Evolutionary conservation across 2,113 vertebrate genomes (phyloP).

Genomic region (Salvelinus namaycush): DNA sequence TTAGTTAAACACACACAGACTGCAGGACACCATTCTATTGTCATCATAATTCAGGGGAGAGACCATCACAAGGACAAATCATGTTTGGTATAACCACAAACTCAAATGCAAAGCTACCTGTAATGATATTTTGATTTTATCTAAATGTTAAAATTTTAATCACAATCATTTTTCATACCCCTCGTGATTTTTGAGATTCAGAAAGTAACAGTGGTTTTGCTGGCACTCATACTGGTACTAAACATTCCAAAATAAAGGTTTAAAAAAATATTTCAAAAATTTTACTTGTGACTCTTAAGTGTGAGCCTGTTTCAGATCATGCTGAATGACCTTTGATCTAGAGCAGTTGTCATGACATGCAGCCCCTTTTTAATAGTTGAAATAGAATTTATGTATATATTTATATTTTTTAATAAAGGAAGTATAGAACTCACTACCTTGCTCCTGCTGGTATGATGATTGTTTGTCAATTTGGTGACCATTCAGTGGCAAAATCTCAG

Average conservation of each 20-base stretch:
- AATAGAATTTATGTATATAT: conserved; percentile 85
- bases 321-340: conserved; percentile 80
- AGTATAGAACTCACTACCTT: conserved; percentile 83
- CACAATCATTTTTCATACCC: conserved; percentile 76
- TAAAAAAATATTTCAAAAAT: conserved; percentile 8
- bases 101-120: conserved; percentile 76
- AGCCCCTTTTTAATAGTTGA: conserved; percentile 84
- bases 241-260: conserved; percentile 81
- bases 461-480: conserved; percentile 76
- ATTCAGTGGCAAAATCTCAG: conserved; percentile 72
- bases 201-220: conserved; percentile 70
- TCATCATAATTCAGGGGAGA: conserved; percentile 61
- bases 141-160: conserved; percentile 77
- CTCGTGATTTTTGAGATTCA: conserved; percentile 68
- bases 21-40: conserved; percentile 62
- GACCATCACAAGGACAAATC: conserved; percentile 61
- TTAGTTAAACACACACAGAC: conserved; percentile 46
- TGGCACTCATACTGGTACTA: conserved; percentile 77
- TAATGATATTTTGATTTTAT: conserved; percentile 72
- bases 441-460: conserved; percentile 83
- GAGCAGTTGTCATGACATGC: conserved; percentile 80
- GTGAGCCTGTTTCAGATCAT: conserved; percentile 79
- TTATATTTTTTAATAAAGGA: conserved; percentile 86
- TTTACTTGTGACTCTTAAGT: conserved; percentile 62
- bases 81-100: conserved; percentile 72